Evolutionary conservation across 2,113 vertebrate genomes (phyloP).

Genomic region (Mus spicilegus): DNA sequence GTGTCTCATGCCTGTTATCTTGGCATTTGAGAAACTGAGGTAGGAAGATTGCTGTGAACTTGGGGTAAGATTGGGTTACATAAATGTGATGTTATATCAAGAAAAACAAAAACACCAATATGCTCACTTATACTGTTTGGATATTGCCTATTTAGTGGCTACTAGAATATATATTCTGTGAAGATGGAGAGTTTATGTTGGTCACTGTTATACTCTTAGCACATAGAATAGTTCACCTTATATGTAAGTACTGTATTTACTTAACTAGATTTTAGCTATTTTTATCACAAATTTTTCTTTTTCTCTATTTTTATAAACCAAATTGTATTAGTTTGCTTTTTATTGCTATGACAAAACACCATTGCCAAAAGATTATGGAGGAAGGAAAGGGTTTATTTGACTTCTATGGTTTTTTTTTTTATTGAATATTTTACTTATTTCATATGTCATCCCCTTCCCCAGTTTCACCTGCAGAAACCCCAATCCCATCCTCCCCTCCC

Average conservation of each 20-base stretch:
- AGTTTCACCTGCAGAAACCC: too few relatives aligned
- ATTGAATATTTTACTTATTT: too few relatives aligned
- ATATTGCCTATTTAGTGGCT: neutral
- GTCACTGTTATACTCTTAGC: neutral
- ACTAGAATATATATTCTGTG: neutral
- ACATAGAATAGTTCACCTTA: neutral
- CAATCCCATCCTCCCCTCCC: too few relatives aligned
- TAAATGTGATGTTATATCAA: neutral
- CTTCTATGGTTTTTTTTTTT: neutral
- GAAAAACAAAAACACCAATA: neutral
- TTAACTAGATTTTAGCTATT: neutral
- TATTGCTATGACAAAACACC: neutral
- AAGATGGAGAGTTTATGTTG: neutral
- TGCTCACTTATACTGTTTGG: neutral
- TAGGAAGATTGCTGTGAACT: neutral
- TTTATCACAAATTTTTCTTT: neutral
- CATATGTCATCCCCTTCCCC: too few relatives aligned
- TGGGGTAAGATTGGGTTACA: neutral
- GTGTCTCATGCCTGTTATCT: neutral
- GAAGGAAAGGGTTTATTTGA: neutral
- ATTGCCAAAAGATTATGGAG: neutral
- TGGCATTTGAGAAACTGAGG: neutral
- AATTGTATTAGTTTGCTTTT: neutral
- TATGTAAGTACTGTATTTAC: neutral
- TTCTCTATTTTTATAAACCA: neutral